A percentile compares a stretch with the other conserved stretches of the same genome.
phyloP scores from a whole-genome alignment of 2,797 vertebrate genomes.

The Pristis pectinata region DNA sequence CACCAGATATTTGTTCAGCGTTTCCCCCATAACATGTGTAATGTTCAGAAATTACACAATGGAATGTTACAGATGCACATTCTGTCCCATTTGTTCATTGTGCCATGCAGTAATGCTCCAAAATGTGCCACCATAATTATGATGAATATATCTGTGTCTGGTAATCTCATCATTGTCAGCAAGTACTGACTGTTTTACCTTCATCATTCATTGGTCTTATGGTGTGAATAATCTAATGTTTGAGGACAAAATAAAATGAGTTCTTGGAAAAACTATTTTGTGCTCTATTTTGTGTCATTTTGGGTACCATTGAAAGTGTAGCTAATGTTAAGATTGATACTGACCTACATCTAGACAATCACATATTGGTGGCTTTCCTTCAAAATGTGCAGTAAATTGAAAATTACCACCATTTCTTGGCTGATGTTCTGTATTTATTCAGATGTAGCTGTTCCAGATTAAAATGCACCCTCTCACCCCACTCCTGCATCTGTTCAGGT shows the following conservation, averaged over 20 bases:
- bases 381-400: background rate
- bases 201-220: background rate
- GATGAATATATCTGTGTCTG: background rate
- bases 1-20: background rate
- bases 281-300: background rate
- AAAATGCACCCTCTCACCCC: background rate
- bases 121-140: background rate
- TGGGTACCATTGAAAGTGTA: background rate
- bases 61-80: background rate
- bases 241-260: background rate
- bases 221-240: background rate
- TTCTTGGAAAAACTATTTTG: background rate
- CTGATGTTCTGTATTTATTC: background rate
- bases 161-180: background rate
- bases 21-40: background rate
- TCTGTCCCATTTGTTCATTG: background rate
- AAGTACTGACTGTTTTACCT: background rate
- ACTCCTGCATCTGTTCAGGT: too few relatives aligned
- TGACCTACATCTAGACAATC: background rate
- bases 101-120: background rate
- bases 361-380: background rate
- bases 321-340: background rate
- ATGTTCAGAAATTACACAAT: background rate
- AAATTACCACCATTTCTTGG: background rate
- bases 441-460: background rate